phyloP scores from a whole-genome alignment of 2,888 invertebrate species.

The Campaea margaritaria region DNA sequence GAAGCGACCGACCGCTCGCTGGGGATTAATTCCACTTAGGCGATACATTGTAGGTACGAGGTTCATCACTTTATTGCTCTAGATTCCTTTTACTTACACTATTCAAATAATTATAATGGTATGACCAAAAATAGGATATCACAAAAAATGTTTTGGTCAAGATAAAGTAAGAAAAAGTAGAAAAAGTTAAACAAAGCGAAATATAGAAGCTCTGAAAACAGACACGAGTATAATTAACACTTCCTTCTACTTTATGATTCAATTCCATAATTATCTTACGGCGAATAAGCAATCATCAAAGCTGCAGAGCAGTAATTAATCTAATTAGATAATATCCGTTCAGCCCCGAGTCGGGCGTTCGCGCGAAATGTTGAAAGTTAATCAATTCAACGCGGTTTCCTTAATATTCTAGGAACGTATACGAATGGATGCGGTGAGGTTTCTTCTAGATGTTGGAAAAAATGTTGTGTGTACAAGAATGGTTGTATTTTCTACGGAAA shows the following conservation, averaged over 20 bases:
- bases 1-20: constrained; percentile 16
- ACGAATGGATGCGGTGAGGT: constrained; percentile 42
- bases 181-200: neutral
- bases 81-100: neutral
- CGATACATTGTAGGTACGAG: constrained; percentile 20
- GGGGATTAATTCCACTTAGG: constrained; percentile 24
- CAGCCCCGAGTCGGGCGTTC: constrained; percentile 38
- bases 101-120: too few relatives aligned
- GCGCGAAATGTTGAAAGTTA: constrained; percentile 51
- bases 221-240: constrained; percentile 22
- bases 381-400: constrained; percentile 54
- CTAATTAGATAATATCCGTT: constrained; percentile 39
- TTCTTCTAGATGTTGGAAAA: constrained; percentile 41
- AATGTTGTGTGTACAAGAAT: constrained; percentile 54
- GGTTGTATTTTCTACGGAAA: constrained; percentile 61
- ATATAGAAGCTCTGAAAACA: constrained; percentile 10
- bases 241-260: constrained; percentile 29
- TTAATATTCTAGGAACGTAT: constrained; percentile 57
- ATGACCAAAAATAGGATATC: too few relatives aligned
- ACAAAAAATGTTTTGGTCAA: too few relatives aligned
- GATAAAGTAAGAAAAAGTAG: neutral
- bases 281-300: constrained; percentile 34
- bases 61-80: constrained; percentile 8
- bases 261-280: constrained; percentile 30
- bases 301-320: constrained; percentile 31